These are phyloP conservation scores for Eupithecia exiguata DNA, from an alignment of 2,888 invertebrate species.

Conservation along the genomic window DNA sequence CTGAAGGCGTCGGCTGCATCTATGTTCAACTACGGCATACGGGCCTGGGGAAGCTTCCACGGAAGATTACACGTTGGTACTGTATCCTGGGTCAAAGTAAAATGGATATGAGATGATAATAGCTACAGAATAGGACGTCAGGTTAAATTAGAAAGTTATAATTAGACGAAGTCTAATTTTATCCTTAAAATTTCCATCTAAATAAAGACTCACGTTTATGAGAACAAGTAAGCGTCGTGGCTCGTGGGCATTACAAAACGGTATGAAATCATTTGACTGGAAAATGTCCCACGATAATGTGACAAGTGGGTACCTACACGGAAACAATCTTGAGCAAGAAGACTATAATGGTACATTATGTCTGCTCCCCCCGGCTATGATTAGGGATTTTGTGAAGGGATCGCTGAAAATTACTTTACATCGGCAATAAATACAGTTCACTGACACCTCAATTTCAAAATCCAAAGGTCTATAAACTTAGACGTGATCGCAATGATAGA, in stretches of 20 bases:
- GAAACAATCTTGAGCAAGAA: constrained; percentile 36
- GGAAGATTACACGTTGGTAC: constrained; percentile 6
- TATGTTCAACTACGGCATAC: constrained; percentile 16
- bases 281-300: constrained; percentile 16
- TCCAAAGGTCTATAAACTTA: constrained; percentile 77
- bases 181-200: too few relatives aligned
- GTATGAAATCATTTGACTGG: not conserved
- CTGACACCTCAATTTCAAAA: constrained; percentile 81
- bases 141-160: not conserved
- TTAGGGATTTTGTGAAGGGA: constrained; percentile 64
- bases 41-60: constrained; percentile 19
- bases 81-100: constrained; percentile 9
- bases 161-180: not conserved
- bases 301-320: constrained; percentile 27
- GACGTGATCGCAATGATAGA: constrained; percentile 79
- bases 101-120: not conserved
- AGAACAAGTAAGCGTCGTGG: not conserved
- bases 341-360: constrained; percentile 37
- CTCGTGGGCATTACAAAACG: not conserved
- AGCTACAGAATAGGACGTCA: not conserved
- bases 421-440: constrained; percentile 74
- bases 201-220: not conserved
- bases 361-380: constrained; percentile 58
- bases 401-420: constrained; percentile 53
- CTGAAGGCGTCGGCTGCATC: constrained; percentile 69